Conservation (phyloP, 2,797 vertebrate species). For the Tamandua tetradactyla region DNA sequence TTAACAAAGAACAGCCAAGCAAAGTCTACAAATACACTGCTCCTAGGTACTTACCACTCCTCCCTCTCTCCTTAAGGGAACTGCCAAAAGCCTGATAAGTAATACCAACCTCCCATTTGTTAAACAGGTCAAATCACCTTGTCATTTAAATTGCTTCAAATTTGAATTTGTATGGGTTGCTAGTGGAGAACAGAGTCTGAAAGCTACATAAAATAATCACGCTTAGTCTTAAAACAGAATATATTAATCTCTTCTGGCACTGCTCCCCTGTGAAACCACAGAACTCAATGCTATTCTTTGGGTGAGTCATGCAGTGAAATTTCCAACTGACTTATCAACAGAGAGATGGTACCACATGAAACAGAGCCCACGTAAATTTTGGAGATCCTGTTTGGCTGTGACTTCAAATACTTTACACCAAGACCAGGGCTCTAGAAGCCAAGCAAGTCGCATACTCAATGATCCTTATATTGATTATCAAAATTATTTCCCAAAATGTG, state of each 20-base stretch:
- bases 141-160: slow-evolving; percentile 75
- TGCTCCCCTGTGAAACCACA: slow-evolving; percentile 51
- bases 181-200: slow-evolving; percentile 60
- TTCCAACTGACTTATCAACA: slow-evolving; percentile 62
- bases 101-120: slow-evolving; percentile 67
- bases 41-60: not conserved
- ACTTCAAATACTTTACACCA: not conserved
- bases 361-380: slow-evolving; percentile 58
- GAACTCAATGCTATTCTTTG: slow-evolving; percentile 6
- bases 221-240: slow-evolving; percentile 66
- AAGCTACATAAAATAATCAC: slow-evolving; percentile 49
- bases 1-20: slow-evolving; percentile 51
- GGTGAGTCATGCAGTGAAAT: slow-evolving; percentile 66
- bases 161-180: slow-evolving; percentile 57
- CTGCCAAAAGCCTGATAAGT: slow-evolving; percentile 66
- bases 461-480: slow-evolving; percentile 25
- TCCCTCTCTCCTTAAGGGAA: not conserved
- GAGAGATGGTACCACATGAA: slow-evolving; percentile 11
- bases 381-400: slow-evolving; percentile 33
- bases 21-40: slow-evolving; percentile 11
- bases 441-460: not conserved
- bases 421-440: slow-evolving; percentile 18
- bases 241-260: slow-evolving; percentile 40
- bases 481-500: not conserved
- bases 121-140: slow-evolving; percentile 66